Evolutionary conservation across 2,113 vertebrate species (phyloP).

Genomic region (Brienomyrus brachyistius): DNA sequence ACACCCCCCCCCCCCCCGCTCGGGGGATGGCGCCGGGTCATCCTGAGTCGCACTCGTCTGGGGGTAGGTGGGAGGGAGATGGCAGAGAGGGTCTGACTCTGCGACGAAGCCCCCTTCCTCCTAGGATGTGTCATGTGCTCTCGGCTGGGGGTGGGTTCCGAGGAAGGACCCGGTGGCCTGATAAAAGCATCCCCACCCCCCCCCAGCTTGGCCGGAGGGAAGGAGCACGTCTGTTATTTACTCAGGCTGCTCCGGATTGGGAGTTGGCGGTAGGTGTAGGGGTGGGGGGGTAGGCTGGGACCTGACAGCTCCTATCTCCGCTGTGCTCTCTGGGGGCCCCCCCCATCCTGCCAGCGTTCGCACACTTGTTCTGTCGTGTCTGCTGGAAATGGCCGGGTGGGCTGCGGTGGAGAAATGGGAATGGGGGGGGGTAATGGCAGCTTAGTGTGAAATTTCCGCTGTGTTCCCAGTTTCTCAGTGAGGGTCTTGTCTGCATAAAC

Average conservation of each 20-base stretch:
- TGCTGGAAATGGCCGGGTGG: constrained; percentile 69
- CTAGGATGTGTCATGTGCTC: neutral
- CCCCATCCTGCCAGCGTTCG: constrained; percentile 91
- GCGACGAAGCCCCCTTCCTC: neutral
- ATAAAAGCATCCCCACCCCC: neutral
- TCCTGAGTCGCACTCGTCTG: neutral
- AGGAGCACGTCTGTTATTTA: neutral
- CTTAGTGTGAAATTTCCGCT: neutral
- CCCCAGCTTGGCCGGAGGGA: neutral
- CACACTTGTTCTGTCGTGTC: constrained; percentile 87
- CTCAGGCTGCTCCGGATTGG: neutral
- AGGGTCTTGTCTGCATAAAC: neutral
- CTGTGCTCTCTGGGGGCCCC: neutral
- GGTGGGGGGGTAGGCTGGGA: neutral
- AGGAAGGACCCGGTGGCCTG: neutral
- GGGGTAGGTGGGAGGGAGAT: neutral
- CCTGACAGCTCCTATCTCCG: constrained; percentile 1
- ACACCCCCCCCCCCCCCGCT: neutral
- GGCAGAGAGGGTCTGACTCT: neutral
- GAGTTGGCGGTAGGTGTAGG: neutral
- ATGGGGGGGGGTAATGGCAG: neutral
- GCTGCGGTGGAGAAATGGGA: neutral
- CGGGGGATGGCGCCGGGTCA: neutral
- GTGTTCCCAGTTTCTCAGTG: neutral
- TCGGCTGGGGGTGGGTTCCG: neutral